Percentiles rank a stretch among this genome's conserved stretches.
Evolutionary conservation across 1,140 invertebrate genomes (phyloP).

Genomic region (Drosophila persimilis): DNA sequence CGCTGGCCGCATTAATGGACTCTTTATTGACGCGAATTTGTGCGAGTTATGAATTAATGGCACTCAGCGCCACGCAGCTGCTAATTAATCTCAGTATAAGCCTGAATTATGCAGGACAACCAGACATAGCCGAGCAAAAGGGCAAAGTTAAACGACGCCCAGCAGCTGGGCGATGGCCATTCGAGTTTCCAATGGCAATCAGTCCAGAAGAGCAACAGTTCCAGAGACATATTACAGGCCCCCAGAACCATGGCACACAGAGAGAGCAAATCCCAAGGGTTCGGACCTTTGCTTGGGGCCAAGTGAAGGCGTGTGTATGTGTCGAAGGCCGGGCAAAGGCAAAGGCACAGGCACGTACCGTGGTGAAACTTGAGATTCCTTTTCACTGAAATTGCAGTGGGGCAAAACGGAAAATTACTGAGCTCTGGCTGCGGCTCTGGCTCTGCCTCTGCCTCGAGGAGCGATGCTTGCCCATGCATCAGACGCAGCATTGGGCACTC

Average conservation of each 20-base stretch:
- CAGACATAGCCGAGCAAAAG: conserved; percentile 8
- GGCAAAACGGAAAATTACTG: conserved; percentile 68
- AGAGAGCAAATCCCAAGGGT: conserved; percentile 17
- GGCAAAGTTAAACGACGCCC: conserved; percentile 41
- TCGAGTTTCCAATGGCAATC: conserved; percentile 22
- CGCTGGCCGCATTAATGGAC: conserved; percentile 11
- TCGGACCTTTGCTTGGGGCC: conserved; percentile 19
- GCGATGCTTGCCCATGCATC: background rate
- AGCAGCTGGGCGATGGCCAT: conserved; percentile 49
- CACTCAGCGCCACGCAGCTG: conserved; percentile 41
- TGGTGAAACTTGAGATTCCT: conserved; percentile 58
- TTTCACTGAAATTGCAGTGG: conserved; percentile 56
- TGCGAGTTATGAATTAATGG: conserved; percentile 47
- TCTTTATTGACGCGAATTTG: conserved; percentile 39
- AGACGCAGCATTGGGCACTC: conserved; percentile 34
- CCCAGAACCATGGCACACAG: background rate
- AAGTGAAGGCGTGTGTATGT: conserved; percentile 34
- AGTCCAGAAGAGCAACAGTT: conserved; percentile 39
- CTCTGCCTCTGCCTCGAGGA: conserved; percentile 1
- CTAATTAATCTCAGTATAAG: conserved; percentile 60
- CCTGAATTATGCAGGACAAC: conserved; percentile 47
- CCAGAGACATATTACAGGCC: conserved; percentile 2
- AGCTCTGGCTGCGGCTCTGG: conserved; percentile 3
- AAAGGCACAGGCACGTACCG: conserved; percentile 21
- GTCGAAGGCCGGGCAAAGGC: conserved; percentile 11